These are phyloP conservation scores for Synergus japonicus DNA, from an alignment of 2,888 invertebrate species.

Conservation along the genomic window DNA sequence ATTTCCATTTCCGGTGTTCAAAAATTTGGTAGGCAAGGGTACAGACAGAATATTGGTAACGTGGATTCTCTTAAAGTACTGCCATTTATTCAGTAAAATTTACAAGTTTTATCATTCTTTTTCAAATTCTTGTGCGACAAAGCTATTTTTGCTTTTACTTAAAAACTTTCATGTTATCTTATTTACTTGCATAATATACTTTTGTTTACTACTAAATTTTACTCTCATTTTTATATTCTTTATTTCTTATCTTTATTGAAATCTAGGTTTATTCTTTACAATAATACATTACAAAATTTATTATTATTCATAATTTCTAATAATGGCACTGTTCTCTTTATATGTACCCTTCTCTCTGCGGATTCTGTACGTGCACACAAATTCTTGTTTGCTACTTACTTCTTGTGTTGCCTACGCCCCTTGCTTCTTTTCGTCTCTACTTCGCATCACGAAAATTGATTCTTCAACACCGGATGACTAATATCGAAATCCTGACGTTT, in stretches of 20 bases:
- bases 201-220: background rate
- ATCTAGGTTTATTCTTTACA: background rate
- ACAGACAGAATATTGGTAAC: background rate
- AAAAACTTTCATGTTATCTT: background rate
- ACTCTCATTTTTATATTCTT: background rate
- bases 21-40: constrained; percentile 29
- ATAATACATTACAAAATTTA: background rate
- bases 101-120: constrained; percentile 60
- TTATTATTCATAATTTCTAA: constrained; percentile 60
- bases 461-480: constrained; percentile 66
- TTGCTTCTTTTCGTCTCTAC: constrained; percentile 70
- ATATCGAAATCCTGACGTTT: constrained; percentile 55
- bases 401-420: constrained; percentile 70
- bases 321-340: constrained; percentile 72
- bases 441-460: constrained; percentile 64
- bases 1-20: background rate
- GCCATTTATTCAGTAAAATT: constrained; percentile 46
- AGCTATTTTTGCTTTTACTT: constrained; percentile 28
- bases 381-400: constrained; percentile 72
- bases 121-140: constrained; percentile 55
- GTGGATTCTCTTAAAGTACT: no score
- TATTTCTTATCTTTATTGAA: background rate
- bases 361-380: constrained; percentile 70
- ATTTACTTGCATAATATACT: background rate
- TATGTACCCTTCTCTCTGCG: constrained; percentile 73